Percentiles rank a stretch among this genome's conserved stretches.
These are phyloP conservation scores for Ctenoplectra terminalis DNA, from an alignment of 1,140 invertebrate species.

Conservation along the genomic window DNA sequence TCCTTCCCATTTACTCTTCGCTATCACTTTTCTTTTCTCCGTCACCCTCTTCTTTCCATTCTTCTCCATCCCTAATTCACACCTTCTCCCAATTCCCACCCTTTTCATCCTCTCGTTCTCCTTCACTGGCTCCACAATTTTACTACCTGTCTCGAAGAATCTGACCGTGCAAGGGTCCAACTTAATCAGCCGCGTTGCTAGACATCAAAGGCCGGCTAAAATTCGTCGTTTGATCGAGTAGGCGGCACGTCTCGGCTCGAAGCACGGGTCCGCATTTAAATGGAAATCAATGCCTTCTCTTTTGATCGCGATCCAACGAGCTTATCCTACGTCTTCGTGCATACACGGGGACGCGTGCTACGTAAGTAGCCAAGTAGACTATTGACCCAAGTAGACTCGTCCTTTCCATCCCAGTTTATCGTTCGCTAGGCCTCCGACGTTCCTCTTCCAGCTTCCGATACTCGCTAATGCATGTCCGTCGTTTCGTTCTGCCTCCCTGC, in stretches of 20 bases:
- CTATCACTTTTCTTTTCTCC: not conserved
- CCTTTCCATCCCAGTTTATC: slow-evolving; percentile 48
- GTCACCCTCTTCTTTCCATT: no score
- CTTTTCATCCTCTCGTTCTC: not conserved
- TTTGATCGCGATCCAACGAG: slow-evolving; percentile 59
- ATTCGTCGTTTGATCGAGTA: slow-evolving; percentile 54
- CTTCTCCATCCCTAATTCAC: not conserved
- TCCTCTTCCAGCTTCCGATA: slow-evolving; percentile 44
- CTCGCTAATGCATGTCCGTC: slow-evolving; percentile 46
- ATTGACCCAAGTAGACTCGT: not conserved
- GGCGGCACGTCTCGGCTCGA: not conserved
- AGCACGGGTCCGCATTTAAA: slow-evolving; percentile 54
- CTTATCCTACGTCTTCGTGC: slow-evolving; percentile 23
- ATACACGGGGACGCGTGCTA: not conserved
- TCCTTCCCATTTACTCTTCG: not conserved
- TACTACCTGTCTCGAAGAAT: slow-evolving; percentile 4
- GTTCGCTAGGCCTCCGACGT: slow-evolving; percentile 6
- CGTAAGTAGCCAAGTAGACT: not conserved
- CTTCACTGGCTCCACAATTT: not conserved
- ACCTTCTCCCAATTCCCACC: no score
- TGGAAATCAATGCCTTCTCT: slow-evolving; percentile 61
- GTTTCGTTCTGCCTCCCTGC: slow-evolving; percentile 35
- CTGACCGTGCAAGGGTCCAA: slow-evolving; percentile 35
- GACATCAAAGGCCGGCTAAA: slow-evolving; percentile 54
- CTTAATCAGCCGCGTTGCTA: slow-evolving; percentile 28